Base-by-base conservation (phyloP, 2,888 invertebrate species). In the Andrena dorsata region DNA sequence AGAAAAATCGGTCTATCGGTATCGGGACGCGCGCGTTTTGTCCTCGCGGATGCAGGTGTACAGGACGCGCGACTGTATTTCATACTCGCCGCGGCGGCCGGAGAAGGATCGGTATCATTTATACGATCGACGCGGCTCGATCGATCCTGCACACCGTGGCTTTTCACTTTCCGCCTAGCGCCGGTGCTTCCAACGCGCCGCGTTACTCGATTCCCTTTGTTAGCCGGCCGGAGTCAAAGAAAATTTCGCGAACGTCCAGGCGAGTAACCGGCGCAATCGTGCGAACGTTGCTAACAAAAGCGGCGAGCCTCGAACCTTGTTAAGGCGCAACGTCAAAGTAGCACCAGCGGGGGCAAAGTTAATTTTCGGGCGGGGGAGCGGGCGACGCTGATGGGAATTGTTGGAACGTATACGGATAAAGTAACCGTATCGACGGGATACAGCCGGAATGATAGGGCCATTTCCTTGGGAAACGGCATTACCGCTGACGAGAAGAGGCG, bases 301-400 rank as follows among this genome's bases (percentile, higher is more conserved):
- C 84, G 77, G 60, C 51, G n/a, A n/a, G 60, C 71, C 65, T 20
- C 72, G 81, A 84, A 80, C 58, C 80, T 86, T 78, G 87, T 86
- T 86, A 80, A 83, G 81, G 68, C 64, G 74, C 68, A 69, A 77
- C 86, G 76, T 86, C 86, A 85, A 87, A 87, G 86, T 85, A 87
- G 86, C 82, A 74, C 76, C 16, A 16, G 16, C 1, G 4, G 75
- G 74, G 75, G 73, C 72, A 82, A 87, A 86, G 72, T 83, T 85
- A 82, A 83, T 87, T 85, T 80, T 63, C 63, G 63, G 7, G 16
- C 6, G 5, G 23, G 47, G 4, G 66, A 58, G 35, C 73, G 66
- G 10, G n/a, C 49, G 73, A 56, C 35, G 63, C 47, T 47, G 64
- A 79, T 65, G 75, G 51, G 66, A 75, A 75, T 41, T 30, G 69